Conservation (phyloP, 1,140 invertebrate species). For the Diplogasteroides magnus region DNA sequence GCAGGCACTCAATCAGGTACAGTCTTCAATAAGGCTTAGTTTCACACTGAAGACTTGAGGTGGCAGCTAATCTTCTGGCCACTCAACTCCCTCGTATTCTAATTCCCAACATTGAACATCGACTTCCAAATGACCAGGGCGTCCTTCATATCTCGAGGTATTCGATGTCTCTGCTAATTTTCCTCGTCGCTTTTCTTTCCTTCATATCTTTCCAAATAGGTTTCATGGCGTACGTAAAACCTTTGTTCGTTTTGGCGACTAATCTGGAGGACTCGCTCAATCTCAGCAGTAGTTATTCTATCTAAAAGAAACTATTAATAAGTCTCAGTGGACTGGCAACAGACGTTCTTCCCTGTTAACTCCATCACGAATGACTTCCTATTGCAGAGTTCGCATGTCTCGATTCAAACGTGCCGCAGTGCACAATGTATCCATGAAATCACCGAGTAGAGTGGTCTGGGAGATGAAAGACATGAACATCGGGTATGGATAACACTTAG, state of each 20-base stretch:
- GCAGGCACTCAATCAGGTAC: conserved; percentile 22
- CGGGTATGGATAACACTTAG: conserved; percentile 15
- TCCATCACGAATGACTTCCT: too few relatives aligned
- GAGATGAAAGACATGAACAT: conserved; percentile 33
- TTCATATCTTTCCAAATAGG: too few relatives aligned
- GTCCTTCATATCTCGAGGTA: conserved; percentile 26
- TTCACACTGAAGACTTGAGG: too few relatives aligned
- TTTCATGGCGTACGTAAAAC: too few relatives aligned
- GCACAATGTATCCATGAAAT: conserved; percentile 15
- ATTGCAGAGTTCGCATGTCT: neutral
- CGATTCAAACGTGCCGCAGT: conserved; percentile 13
- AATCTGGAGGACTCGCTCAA: too few relatives aligned
- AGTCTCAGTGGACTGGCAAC: too few relatives aligned
- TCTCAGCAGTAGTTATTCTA: too few relatives aligned
- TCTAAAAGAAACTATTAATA: too few relatives aligned
- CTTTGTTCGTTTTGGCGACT: too few relatives aligned
- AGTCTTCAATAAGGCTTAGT: too few relatives aligned
- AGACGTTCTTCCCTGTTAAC: too few relatives aligned
- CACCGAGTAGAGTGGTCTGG: conserved; percentile 33
- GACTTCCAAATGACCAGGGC: conserved; percentile 26
- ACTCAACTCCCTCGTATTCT: conserved; percentile 29
- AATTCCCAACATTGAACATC: conserved; percentile 32
- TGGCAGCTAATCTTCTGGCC: conserved; percentile 31
- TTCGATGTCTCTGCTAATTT: conserved; percentile 4
- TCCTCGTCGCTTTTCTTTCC: neutral